A percentile compares a stretch with the other conserved stretches of the same genome.
phyloP scores from a whole-genome alignment of 2,888 invertebrate genomes.

The Mellilla xanthometata region DNA sequence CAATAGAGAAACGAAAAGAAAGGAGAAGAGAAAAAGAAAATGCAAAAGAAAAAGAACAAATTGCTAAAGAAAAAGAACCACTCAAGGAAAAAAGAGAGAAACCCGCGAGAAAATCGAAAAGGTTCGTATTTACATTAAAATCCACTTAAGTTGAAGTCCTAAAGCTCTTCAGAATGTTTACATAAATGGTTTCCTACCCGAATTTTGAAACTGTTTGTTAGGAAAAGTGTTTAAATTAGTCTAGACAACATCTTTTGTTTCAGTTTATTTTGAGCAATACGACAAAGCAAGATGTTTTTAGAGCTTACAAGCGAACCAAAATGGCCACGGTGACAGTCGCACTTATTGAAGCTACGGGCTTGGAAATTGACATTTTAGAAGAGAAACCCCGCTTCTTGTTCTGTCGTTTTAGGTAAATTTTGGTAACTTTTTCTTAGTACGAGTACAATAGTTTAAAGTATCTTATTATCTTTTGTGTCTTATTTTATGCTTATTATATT shows the following conservation, averaged over 20 bases:
- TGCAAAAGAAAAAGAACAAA: conserved; percentile 34
- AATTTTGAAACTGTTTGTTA: conserved; percentile 17
- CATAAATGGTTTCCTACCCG: conserved; percentile 32
- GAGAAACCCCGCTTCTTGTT: conserved; percentile 91
- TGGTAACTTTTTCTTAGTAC: no score
- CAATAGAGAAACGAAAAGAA: conserved; percentile 44
- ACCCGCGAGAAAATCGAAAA: conserved; percentile 57
- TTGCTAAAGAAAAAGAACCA: conserved; percentile 17
- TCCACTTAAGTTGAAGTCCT: conserved; percentile 25
- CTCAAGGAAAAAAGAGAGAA: conserved; percentile 49
- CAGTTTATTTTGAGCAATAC: conserved; percentile 67
- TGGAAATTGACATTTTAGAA: conserved; percentile 90
- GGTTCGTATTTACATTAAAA: conserved; percentile 47
- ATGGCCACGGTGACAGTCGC: conserved; percentile 94
- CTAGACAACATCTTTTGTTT: conserved; percentile 8
- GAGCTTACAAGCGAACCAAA: conserved; percentile 51
- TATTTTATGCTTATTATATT: no score
- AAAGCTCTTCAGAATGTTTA: conserved; percentile 38
- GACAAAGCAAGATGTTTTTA: conserved; percentile 47
- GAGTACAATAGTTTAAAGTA: no score
- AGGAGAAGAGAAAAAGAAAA: conserved; percentile 44
- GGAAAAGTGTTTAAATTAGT: neutral
- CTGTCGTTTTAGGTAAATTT: conserved; percentile 88
- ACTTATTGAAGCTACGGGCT: conserved; percentile 94
- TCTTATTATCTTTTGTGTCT: no score